Evolutionary conservation across 2,888 invertebrate genomes (phyloP).

Genomic region (Tiphia femorata): DNA sequence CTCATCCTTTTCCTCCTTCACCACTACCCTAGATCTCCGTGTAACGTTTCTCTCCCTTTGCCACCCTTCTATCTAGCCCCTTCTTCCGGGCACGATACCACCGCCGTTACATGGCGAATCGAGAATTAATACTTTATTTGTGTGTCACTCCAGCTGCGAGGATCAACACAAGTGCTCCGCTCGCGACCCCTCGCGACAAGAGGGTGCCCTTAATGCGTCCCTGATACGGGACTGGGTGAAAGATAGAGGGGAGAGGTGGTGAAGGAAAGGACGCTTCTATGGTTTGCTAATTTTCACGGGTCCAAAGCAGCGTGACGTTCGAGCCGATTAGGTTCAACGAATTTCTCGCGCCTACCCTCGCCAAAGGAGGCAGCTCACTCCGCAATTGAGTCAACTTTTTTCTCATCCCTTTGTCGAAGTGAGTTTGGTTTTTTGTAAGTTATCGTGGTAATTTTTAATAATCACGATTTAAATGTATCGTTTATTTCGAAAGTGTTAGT

Average conservation of each 20-base stretch:
- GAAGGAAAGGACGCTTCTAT: constrained; percentile 44
- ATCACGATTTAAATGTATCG: too few species aligned
- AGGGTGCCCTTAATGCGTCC: constrained; percentile 49
- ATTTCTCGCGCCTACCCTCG: constrained; percentile 54
- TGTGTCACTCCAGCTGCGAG: constrained; percentile 66
- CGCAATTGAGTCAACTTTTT: too few species aligned
- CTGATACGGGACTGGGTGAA: constrained; percentile 40
- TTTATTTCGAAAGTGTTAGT: too few species aligned
- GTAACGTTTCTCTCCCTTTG: too few species aligned
- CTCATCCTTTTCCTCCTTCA: neutral
- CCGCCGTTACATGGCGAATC: constrained; percentile 48
- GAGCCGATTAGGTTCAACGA: constrained; percentile 58
- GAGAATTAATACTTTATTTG: constrained; percentile 66
- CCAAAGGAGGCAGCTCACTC: too few species aligned
- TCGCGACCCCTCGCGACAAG: constrained; percentile 43
- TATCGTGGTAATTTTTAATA: too few species aligned
- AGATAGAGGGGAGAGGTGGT: neutral
- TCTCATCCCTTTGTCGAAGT: too few species aligned
- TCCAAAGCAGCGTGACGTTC: constrained; percentile 54
- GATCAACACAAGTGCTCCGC: constrained; percentile 63
- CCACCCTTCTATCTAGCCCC: too few species aligned
- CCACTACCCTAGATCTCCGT: too few species aligned
- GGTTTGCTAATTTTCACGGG: constrained; percentile 63
- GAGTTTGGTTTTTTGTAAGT: too few species aligned
- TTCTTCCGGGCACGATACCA: too few species aligned